A percentile compares a stretch with the other conserved stretches of the same genome.
These are phyloP conservation scores for Anhinga rufa DNA, from an alignment of 2,113 vertebrate species.

Conservation along the genomic window DNA sequence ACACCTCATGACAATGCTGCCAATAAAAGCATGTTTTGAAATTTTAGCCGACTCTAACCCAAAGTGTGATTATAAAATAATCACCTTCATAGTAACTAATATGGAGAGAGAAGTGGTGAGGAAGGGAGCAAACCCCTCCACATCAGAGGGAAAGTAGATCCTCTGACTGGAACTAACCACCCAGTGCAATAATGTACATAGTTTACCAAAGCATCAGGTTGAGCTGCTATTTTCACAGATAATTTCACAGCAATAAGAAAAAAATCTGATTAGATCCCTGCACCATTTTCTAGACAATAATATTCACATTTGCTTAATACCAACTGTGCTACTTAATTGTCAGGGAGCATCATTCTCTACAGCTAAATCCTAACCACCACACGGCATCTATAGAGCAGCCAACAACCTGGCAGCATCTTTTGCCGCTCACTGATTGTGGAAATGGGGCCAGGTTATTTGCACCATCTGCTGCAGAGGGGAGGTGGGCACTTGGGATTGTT, in stretches of 20 bases:
- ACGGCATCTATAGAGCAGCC: neutral
- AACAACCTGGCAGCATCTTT: neutral
- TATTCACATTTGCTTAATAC: slow-evolving; percentile 24
- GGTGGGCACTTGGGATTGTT: neutral
- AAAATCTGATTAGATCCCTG: neutral
- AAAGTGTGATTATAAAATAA: neutral
- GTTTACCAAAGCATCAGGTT: neutral
- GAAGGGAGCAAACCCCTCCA: neutral
- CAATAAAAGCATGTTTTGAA: neutral
- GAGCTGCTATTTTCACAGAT: slow-evolving; percentile 2
- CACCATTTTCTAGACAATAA: slow-evolving; percentile 5
- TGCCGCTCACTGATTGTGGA: neutral
- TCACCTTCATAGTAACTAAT: neutral
- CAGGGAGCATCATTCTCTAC: neutral
- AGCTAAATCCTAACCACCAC: neutral
- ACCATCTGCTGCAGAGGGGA: slow-evolving; percentile 29
- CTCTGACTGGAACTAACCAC: neutral
- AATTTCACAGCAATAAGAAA: slow-evolving; percentile 43
- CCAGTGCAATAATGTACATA: neutral
- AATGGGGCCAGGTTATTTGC: neutral
- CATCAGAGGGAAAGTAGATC: neutral
- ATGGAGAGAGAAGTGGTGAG: neutral
- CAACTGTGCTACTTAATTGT: slow-evolving; percentile 7
- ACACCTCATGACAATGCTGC: neutral
- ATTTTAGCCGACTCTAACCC: neutral